Percentiles rank a stretch among this genome's conserved stretches.
Conservation (phyloP, 2,797 vertebrate species). For the Microctenopoma lineatum region DNA sequence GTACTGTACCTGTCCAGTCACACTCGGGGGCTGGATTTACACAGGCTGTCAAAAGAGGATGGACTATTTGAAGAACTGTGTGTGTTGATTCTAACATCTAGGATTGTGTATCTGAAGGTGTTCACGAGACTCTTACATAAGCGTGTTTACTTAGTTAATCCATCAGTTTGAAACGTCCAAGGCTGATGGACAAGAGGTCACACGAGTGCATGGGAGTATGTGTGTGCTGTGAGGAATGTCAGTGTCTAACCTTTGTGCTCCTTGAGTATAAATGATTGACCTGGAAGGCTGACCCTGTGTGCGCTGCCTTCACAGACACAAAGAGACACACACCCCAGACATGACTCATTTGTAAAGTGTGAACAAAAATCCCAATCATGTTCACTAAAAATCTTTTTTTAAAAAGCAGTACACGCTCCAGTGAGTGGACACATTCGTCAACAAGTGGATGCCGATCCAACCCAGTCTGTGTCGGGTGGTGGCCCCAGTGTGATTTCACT, state of each 20-base stretch:
- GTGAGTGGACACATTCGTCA: constrained; percentile 31
- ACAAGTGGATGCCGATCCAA: constrained; percentile 24
- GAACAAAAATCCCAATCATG: constrained; percentile 20
- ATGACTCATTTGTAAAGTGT: constrained; percentile 7
- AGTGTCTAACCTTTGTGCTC: constrained; percentile 52
- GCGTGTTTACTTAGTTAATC: constrained; percentile 67
- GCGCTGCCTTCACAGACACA: constrained; percentile 36
- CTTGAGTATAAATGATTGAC: constrained; percentile 59
- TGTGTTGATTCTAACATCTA: constrained; percentile 20
- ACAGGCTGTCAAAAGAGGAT: constrained; percentile 54
- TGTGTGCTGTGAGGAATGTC: constrained; percentile 63
- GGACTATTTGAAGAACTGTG: constrained; percentile 52
- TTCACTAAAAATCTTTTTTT: not conserved
- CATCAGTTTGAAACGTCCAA: constrained; percentile 35
- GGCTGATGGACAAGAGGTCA: constrained; percentile 38
- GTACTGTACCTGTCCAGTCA: too few species aligned
- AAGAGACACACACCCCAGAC: constrained; percentile 16
- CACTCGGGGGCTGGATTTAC: not conserved
- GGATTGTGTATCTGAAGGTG: constrained; percentile 58
- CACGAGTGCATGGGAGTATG: constrained; percentile 16
- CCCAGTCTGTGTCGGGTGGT: constrained; percentile 9
- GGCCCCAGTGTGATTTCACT: constrained; percentile 38
- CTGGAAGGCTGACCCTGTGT: constrained; percentile 49
- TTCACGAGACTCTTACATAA: constrained; percentile 61
- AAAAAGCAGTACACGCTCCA: constrained; percentile 7